Percentiles rank a stretch among this genome's conserved stretches.
phyloP scores from a whole-genome alignment of 1,140 invertebrate species.

The Acromyrmex echinatior region DNA sequence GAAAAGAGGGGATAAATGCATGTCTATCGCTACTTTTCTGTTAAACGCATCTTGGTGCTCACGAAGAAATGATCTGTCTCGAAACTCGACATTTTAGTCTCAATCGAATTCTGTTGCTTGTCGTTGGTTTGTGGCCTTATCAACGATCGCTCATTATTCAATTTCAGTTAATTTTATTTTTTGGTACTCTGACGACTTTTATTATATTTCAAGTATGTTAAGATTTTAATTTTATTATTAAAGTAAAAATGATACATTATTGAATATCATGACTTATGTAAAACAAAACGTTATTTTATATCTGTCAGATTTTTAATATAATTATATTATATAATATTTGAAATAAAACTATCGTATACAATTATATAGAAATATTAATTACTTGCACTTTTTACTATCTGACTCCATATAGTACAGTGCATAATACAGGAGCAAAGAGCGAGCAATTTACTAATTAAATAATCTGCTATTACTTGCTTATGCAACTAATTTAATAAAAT shows the following conservation, averaged over 20 bases:
- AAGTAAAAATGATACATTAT: neutral
- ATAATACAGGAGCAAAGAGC: neutral
- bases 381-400: neutral
- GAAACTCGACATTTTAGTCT: neutral
- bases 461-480: neutral
- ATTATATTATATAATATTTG: neutral
- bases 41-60: neutral
- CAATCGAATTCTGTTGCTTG: conserved; percentile 15
- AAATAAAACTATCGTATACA: neutral
- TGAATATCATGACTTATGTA: neutral
- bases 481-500: neutral
- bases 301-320: neutral
- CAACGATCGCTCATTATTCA: neutral
- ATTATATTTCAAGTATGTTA: conserved; percentile 11
- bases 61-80: conserved; percentile 8
- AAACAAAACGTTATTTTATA: neutral
- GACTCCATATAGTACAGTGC: neutral
- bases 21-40: neutral
- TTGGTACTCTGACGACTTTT: conserved; percentile 3
- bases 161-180: conserved; percentile 4
- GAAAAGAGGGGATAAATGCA: neutral
- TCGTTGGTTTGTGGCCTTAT: conserved; percentile 33
- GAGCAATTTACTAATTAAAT: neutral
- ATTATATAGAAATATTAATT: neutral
- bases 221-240: neutral